Evolutionary conservation across 2,797 vertebrate genomes (phyloP), one percentile per base, ranked within the genome.

Genomic region (Sebastes trivittatus): DNA sequence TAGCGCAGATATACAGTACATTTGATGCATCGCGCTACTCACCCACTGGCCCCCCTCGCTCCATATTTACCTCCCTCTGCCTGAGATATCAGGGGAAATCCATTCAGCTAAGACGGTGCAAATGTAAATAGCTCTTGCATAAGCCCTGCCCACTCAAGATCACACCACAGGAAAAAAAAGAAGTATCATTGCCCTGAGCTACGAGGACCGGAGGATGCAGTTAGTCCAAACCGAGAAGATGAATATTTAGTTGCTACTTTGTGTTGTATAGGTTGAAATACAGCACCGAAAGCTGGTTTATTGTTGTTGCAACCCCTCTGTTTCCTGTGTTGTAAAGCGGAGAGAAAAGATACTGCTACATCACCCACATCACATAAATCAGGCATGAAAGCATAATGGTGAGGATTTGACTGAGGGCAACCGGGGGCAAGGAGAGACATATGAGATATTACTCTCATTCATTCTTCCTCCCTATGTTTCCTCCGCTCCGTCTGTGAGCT

Each of bases 391-490:
- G 75, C 83, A 88, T 91, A 88, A 93, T 86, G 70, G 91, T 75
- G 77, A 88, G 86, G 86, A 91, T 88, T 88, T 92, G 90, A 93
- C 90, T 86, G 86, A 91, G 91, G 90, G 86, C 85, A 92, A 92
- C 81, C 58, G 9, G 78, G 89, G 81, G 89, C 84, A 88, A 88
- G 87, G 84, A 88, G 75, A 81, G 88, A 88, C 84, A 79, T 83
- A 85, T 87, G 90, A 92, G 86, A 89, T 91, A 92, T 92, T 84
- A 82, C 86, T 75, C 87, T 90, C 78, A 81, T 89, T 91, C 90
- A 87, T 84, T 87, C 81, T 59, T 58, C 25, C 81, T 76, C 62
- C 75, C 76, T 67, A 72, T 20, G 83, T 85, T 89, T 93, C 84
- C 84, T 64, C 66, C 71, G 29, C 87, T 80, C 75, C 2, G 74